Conservation (phyloP, 2,797 vertebrate species). For the Todus mexicanus region DNA sequence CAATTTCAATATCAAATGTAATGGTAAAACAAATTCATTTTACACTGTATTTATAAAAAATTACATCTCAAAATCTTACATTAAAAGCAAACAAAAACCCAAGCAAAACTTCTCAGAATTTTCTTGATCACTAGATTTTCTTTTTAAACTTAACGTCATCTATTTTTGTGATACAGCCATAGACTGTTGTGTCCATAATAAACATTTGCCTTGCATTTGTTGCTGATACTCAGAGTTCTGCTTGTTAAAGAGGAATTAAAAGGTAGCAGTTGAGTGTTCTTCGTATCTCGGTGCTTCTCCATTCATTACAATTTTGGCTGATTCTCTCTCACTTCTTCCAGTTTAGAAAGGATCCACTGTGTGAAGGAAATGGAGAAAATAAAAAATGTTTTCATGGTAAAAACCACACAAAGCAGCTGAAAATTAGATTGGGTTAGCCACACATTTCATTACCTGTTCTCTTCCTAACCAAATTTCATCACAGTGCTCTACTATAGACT, state of each 20-base stretch:
- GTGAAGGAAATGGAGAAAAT: conserved; percentile 30
- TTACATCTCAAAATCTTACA: not conserved
- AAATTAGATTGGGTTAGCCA: not conserved
- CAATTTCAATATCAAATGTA: conserved; percentile 19
- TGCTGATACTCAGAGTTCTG: not conserved
- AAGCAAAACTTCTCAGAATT: conserved; percentile 6
- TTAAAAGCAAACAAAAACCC: conserved; percentile 2
- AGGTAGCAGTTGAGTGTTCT: not conserved
- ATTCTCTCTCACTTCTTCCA: conserved; percentile 90
- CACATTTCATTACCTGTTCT: not conserved
- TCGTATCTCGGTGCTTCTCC: not conserved
- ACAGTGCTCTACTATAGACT: not conserved
- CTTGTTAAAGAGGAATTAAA: not conserved
- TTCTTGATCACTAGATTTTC: conserved; percentile 1
- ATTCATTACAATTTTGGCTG: conserved; percentile 77
- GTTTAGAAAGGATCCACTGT: conserved; percentile 93
- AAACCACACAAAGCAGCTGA: not conserved
- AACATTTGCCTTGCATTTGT: not conserved
- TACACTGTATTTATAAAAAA: conserved; percentile 22
- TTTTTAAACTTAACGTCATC: not conserved
- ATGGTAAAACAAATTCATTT: not conserved
- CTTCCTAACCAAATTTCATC: not conserved
- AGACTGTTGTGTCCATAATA: not conserved
- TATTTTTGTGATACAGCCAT: not conserved
- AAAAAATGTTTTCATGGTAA: not conserved